Evolutionary conservation across 2,797 vertebrate genomes (phyloP).

Genomic region (Microcaecilia unicolor): DNA sequence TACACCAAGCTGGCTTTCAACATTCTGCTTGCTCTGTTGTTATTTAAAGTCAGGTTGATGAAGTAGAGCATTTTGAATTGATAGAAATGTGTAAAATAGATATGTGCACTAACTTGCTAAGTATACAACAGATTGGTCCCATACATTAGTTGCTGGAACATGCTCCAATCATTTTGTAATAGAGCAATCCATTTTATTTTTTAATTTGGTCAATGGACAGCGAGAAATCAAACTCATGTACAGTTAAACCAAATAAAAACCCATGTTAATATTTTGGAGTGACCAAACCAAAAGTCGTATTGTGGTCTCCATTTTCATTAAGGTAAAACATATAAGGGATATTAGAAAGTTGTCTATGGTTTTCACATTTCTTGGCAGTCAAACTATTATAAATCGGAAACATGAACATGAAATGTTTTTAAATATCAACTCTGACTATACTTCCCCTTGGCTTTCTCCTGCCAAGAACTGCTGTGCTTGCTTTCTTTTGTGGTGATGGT

Average conservation of each 20-base stretch:
- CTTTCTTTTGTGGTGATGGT: no score
- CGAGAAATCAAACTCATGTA: neutral
- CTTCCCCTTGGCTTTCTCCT: neutral
- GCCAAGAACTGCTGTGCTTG: neutral
- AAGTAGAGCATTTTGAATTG: neutral
- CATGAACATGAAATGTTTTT: neutral
- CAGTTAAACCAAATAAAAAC: neutral
- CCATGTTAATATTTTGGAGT: neutral
- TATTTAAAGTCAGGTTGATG: slow-evolving; percentile 22
- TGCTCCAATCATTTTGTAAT: neutral
- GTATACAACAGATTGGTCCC: accelerated
- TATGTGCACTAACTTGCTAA: slow-evolving; percentile 5
- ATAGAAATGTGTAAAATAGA: slow-evolving; percentile 12
- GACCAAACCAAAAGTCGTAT: neutral
- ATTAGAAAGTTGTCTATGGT: neutral
- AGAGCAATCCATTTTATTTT: neutral
- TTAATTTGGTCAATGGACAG: neutral
- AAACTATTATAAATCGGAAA: slow-evolving; percentile 9
- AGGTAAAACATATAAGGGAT: neutral
- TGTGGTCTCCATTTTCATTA: slow-evolving; percentile 2
- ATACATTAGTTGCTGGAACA: neutral
- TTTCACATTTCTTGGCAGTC: neutral
- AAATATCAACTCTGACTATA: neutral
- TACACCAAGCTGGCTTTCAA: slow-evolving; percentile 42
- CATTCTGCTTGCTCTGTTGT: slow-evolving; percentile 38